phyloP scores from a whole-genome alignment of 2,797 vertebrate species.

The Spinibarbus caldwelli region DNA sequence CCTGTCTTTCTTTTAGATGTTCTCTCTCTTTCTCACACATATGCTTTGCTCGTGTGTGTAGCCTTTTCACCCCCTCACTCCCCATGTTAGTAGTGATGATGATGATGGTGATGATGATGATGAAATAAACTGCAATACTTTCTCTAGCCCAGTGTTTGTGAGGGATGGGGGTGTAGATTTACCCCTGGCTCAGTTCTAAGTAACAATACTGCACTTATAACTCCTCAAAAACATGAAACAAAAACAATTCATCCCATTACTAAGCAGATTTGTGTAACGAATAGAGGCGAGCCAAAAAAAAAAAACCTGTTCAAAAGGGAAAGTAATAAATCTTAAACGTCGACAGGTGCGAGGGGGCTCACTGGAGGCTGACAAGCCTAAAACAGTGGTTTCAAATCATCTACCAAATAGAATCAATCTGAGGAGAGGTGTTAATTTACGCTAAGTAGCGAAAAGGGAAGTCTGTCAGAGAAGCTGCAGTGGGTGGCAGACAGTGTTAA shows the following conservation, averaged over 20 bases:
- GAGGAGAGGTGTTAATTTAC: slow-evolving; percentile 30
- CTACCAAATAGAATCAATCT: slow-evolving; percentile 11
- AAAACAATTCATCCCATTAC: slow-evolving; percentile 79
- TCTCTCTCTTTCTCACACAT: slow-evolving; percentile 59
- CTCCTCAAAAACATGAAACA: slow-evolving; percentile 77
- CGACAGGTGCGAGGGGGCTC: slow-evolving; percentile 23
- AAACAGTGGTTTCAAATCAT: slow-evolving; percentile 4
- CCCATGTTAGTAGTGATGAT: slow-evolving; percentile 79
- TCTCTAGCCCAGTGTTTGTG: slow-evolving; percentile 79
- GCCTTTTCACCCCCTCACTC: slow-evolving; percentile 83
- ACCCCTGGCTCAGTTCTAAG: slow-evolving; percentile 83
- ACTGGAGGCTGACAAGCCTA: slow-evolving; percentile 18
- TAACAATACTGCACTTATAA: slow-evolving; percentile 79
- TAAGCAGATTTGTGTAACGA: slow-evolving; percentile 79
- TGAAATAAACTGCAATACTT: slow-evolving; percentile 78
- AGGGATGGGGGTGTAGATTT: slow-evolving; percentile 71
- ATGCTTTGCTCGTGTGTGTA: slow-evolving; percentile 70
- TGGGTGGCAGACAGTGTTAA: slow-evolving; percentile 34
- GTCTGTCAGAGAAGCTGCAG: slow-evolving; percentile 24
- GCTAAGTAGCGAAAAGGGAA: slow-evolving; percentile 24
- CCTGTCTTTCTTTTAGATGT: slow-evolving; percentile 49
- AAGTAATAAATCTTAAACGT: slow-evolving; percentile 64
- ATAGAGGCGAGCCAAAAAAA: slow-evolving; percentile 56
- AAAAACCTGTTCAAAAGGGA: slow-evolving; percentile 67
- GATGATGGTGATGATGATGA: slow-evolving; percentile 78